Evolutionary conservation across 2,113 vertebrate genomes (phyloP).

Genomic region (Piaya cayana): DNA sequence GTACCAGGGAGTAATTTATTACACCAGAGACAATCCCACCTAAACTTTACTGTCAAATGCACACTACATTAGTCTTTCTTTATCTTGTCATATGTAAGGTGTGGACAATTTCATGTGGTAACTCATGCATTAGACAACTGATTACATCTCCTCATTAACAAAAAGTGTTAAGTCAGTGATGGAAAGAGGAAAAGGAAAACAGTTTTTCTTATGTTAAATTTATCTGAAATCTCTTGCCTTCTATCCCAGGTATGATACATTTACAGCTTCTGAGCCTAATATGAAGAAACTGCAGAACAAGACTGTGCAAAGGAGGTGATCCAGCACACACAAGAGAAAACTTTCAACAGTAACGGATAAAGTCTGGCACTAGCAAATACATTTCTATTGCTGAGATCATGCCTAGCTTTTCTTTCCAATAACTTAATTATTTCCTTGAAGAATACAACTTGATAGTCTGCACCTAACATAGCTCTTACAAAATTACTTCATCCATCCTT

Average conservation of each 20-base stretch:
- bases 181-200: background rate
- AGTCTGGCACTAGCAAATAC: slow-evolving; percentile 19
- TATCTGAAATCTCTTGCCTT: background rate
- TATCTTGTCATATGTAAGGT: background rate
- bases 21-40: background rate
- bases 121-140: background rate
- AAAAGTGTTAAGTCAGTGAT: background rate
- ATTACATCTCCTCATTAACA: background rate
- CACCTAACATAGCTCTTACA: background rate
- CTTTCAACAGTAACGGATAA: background rate
- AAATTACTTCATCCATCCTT: slow-evolving; percentile 3
- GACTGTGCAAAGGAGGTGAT: background rate
- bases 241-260: background rate
- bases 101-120: background rate
- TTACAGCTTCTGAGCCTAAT: background rate
- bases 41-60: background rate
- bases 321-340: background rate
- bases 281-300: background rate
- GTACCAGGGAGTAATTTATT: background rate
- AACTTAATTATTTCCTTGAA: background rate
- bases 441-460: background rate
- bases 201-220: background rate
- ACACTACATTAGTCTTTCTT: background rate
- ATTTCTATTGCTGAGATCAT: background rate
- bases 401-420: background rate